Base-by-base conservation (phyloP, 1,140 invertebrate genomes). In the Lethrus apterus region DNA sequence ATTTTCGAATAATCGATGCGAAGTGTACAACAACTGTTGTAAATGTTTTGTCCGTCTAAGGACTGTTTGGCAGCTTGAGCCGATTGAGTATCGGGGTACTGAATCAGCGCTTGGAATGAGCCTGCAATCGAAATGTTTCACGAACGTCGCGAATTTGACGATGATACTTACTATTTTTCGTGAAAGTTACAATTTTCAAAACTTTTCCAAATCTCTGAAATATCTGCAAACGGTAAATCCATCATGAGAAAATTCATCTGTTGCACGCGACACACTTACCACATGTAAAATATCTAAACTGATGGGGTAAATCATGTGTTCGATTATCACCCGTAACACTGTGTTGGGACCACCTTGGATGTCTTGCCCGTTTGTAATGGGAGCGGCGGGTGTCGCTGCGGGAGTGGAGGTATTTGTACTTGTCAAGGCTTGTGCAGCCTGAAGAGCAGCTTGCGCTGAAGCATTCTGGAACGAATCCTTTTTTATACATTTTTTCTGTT, bases 1-100 rank as follows among this genome's bases (percentile, higher is more conserved):
- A 99, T 82, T 72, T 99, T 99, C 55, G 92, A 96, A 75, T 95
- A 99, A 71, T 99, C 96, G 60, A 99, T 98, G 64, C 93, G 87
- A 58, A 99, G 74, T n/a, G 93, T 98, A 76, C 95, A 98, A 75
- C 95, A 98, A 32, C 90, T 93, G 70, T 95, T 98, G 80, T 98
- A 99, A 59, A 99, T 96, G 65, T 98, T 98, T 71, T 98, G 95
- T 0, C 94, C 93, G 68, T 99, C 93, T 54, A 99, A 73, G 29
- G 89, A 82, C 83, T 93, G 78, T 81, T 96, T 97, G 63, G 95
- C 94, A 61, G 90, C 83, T 71, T 96, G 93, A 49, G 96, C 94
- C 53, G 92, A 88, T 62, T 92, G 80, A 46, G 93, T 89, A 73
- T 98, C 94, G 52, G 90, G 86, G 72, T 97, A 97, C 74, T 99